Evolutionary conservation across 2,113 vertebrate species (phyloP).

Genomic region (Pangasianodon hypophthalmus): DNA sequence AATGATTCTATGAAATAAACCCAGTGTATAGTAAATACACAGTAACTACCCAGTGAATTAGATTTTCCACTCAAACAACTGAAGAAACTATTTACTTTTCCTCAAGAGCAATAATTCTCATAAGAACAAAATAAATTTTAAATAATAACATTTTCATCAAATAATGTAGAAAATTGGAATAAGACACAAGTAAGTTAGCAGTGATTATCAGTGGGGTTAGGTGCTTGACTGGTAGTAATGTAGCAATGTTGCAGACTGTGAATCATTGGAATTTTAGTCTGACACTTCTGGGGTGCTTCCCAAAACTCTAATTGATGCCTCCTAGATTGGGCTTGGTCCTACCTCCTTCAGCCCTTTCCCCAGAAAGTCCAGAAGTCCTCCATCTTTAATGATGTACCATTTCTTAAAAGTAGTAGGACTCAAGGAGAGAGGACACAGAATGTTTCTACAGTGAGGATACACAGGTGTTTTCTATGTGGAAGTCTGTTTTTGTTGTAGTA

Average conservation of each 20-base stretch:
- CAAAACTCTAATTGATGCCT: neutral
- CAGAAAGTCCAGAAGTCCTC: neutral
- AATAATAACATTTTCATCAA: neutral
- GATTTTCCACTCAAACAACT: neutral
- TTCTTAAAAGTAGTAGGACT: neutral
- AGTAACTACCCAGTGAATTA: neutral
- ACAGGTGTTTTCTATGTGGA: neutral
- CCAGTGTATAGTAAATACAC: too few species aligned
- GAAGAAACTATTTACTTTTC: neutral
- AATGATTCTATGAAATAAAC: neutral
- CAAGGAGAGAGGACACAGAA: neutral
- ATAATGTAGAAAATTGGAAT: neutral
- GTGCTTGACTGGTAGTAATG: neutral
- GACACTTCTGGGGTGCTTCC: neutral
- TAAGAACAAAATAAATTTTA: neutral
- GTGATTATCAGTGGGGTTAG: neutral
- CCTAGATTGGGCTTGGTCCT: neutral
- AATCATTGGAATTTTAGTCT: neutral
- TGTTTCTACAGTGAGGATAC: neutral
- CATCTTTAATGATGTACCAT: neutral
- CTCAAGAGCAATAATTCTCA: neutral
- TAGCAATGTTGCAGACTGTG: neutral
- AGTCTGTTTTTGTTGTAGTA: neutral
- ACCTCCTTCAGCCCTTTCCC: neutral
- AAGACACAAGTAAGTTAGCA: neutral